phyloP scores from a whole-genome alignment of 2,888 invertebrate genomes.

The Diaperis boleti region DNA sequence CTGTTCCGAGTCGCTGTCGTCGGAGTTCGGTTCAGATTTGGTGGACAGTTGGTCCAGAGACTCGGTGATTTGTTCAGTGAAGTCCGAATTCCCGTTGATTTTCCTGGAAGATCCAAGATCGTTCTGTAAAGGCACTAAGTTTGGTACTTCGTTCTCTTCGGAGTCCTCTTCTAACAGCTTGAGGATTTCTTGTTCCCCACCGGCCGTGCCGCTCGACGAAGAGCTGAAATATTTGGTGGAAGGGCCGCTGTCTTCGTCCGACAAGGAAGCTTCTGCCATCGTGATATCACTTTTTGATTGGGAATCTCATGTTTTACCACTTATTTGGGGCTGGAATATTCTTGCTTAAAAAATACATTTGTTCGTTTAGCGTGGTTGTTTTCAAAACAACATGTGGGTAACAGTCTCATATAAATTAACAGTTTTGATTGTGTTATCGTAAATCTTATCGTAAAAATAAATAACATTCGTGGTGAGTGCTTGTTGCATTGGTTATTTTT shows the following conservation, averaged over 20 bases:
- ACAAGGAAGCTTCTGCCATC: slow-evolving; percentile 35
- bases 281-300: neutral
- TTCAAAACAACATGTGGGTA: neutral
- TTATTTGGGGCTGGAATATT: neutral
- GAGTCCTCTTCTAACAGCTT: slow-evolving; percentile 11
- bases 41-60: slow-evolving; percentile 36
- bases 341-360: neutral
- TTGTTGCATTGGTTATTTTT: neutral
- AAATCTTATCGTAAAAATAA: slow-evolving; percentile 11
- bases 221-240: slow-evolving; percentile 24
- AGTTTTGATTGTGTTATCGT: slow-evolving; percentile 5
- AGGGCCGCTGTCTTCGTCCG: slow-evolving; percentile 36
- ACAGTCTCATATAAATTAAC: neutral
- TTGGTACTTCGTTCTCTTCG: slow-evolving; percentile 15
- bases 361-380: neutral
- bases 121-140: slow-evolving; percentile 33
- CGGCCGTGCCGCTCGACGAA: neutral
- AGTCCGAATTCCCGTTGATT: slow-evolving; percentile 7
- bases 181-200: slow-evolving; percentile 9
- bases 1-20: slow-evolving; percentile 32
- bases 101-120: slow-evolving; percentile 4
- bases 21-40: slow-evolving; percentile 9
- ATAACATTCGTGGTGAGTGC: neutral
- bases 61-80: slow-evolving; percentile 26
- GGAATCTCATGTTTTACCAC: neutral